phyloP scores from a whole-genome alignment of 2,888 invertebrate species.

The Dascillus cervinus region DNA sequence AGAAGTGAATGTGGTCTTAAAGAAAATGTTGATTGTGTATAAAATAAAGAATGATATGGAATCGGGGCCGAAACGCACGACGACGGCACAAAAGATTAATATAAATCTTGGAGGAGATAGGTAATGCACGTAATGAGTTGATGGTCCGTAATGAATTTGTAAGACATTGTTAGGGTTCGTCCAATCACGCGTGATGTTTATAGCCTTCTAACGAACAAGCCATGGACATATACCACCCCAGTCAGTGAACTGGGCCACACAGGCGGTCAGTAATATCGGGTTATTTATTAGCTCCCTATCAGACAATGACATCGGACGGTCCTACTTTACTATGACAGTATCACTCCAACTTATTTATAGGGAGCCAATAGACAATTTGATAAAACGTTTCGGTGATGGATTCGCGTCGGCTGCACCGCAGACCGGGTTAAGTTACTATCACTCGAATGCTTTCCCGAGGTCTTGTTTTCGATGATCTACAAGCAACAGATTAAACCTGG shows the following conservation, averaged over 20 bases:
- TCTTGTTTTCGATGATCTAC: constrained; percentile 10
- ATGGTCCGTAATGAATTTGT: neutral
- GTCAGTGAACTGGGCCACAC: constrained; percentile 26
- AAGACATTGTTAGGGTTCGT: constrained; percentile 9
- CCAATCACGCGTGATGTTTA: constrained; percentile 7
- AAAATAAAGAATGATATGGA: no score
- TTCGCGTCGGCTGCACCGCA: no score
- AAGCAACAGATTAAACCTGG: no score
- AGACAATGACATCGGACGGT: constrained; percentile 21
- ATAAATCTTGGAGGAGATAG: no score
- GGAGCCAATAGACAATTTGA: constrained; percentile 5
- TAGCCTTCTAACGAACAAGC: constrained; percentile 6
- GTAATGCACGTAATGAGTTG: neutral
- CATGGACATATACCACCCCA: constrained; percentile 13
- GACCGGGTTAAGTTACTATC: constrained; percentile 5
- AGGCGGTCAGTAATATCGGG: constrained; percentile 24
- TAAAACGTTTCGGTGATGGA: constrained; percentile 2
- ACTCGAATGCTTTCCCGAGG: no score
- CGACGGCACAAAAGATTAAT: neutral
- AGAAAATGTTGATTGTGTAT: no score
- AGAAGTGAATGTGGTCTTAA: no score
- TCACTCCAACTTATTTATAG: constrained; percentile 19
- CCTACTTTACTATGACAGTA: constrained; percentile 21
- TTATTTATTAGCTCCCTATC: constrained; percentile 27
- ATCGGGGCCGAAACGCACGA: no score